These are phyloP conservation scores for Junonia oenone DNA, from an alignment of 2,888 invertebrate genomes.

Conservation along the genomic window DNA sequence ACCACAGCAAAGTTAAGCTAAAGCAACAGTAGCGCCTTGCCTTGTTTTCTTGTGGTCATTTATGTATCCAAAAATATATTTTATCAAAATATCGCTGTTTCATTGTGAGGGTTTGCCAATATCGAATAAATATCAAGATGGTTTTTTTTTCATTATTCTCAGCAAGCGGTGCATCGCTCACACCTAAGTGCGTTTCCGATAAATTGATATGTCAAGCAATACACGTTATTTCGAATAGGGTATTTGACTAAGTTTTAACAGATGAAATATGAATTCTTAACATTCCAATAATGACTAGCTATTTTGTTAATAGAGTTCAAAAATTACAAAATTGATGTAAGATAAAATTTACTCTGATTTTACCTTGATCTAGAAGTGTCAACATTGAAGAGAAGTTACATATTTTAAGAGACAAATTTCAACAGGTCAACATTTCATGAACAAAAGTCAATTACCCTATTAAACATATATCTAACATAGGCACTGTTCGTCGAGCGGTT, in stretches of 20 bases:
- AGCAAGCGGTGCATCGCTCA: conserved; percentile 68
- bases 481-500: conserved; percentile 51
- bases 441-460: conserved; percentile 25
- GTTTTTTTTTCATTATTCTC: conserved; percentile 39
- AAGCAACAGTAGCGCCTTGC: conserved; percentile 59
- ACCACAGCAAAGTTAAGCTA: conserved; percentile 66
- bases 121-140: conserved; percentile 58
- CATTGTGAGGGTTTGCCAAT: conserved; percentile 78
- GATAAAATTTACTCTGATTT: neutral
- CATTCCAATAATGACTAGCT: neutral
- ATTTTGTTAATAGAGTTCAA: neutral
- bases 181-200: conserved; percentile 53
- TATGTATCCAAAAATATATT: conserved; percentile 32
- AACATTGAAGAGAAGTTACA: neutral
- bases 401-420: neutral
- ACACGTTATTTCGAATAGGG: conserved; percentile 29
- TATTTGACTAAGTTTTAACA: conserved; percentile 18
- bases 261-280: neutral
- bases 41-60: conserved; percentile 26
- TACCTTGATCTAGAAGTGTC: neutral
- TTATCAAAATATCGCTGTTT: conserved; percentile 53
- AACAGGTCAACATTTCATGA: neutral
- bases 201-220: conserved; percentile 61
- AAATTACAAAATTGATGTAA: neutral
- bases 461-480: conserved; percentile 37